phyloP scores from a whole-genome alignment of 2,888 invertebrate genomes.

The Xanthia icteritia region DNA sequence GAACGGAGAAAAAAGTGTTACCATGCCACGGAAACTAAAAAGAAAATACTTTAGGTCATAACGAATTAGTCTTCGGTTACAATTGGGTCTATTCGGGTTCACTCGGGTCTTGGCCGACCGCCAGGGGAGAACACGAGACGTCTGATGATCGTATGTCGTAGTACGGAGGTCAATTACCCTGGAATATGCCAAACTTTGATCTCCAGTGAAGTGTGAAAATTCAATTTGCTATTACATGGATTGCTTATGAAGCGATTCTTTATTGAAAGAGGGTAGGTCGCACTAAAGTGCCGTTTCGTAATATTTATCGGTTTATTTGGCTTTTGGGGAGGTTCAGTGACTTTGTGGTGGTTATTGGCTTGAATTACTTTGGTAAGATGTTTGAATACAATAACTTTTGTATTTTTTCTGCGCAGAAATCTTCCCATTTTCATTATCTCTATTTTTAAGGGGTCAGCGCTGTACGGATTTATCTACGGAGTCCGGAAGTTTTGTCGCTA shows the following conservation, averaged over 20 bases:
- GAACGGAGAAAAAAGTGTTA: conserved; percentile 59
- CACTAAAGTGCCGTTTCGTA: conserved; percentile 19
- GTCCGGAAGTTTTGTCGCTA: no score
- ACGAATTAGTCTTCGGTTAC: conserved; percentile 52
- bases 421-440: not conserved
- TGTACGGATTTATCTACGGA: no score
- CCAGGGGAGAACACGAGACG: conserved; percentile 54
- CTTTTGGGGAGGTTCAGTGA: conserved; percentile 3
- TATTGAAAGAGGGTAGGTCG: conserved; percentile 31
- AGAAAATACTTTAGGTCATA: conserved; percentile 49
- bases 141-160: conserved; percentile 49
- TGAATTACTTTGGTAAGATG: not conserved
- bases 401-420: not conserved
- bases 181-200: conserved; percentile 43
- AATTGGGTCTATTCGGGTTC: conserved; percentile 38
- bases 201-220: conserved; percentile 52
- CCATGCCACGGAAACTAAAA: conserved; percentile 26
- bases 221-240: conserved; percentile 44
- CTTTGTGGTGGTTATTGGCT: conserved; percentile 10
- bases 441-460: not conserved
- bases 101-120: conserved; percentile 53
- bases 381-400: not conserved
- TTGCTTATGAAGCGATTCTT: conserved; percentile 32
- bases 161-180: conserved; percentile 60
- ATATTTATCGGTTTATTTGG: conserved; percentile 52